Evolutionary conservation across 2,888 invertebrate genomes (phyloP), one percentile per base, ranked within the genome.

Genomic region (Nasonovia ribisnigri): DNA sequence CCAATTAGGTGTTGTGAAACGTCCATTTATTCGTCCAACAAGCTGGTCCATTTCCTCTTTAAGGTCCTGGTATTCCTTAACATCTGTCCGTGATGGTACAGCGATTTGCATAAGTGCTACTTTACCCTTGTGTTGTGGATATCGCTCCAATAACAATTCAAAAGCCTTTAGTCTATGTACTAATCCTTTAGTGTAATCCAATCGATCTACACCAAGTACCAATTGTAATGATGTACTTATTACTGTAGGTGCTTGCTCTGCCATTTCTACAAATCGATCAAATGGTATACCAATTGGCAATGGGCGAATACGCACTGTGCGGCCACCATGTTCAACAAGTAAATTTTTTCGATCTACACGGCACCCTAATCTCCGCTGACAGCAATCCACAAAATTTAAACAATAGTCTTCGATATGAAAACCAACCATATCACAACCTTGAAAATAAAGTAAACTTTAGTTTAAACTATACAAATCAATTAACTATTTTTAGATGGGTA

Each of bases 341-440:
- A 98, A 96, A 95, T 98, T 98, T 95, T 98, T 98, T 84, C 98
- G 97, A 95, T 98, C 98, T 26, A 98, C 98, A 95, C 98, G 97
- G 95, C 98, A 98, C 94, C 98, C 98, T 94, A 98, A 96, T 95
- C 97, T 97, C 95, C 98, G 97, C 96, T 98, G 98, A 95, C 98
- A 98, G 95, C 98, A 98, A 95, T 98, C 98, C 67, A 98, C 98
- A 95, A 98, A 98, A 96, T 98, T 98, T 94, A 98, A 96, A 95
- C 98, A 98, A 95, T 98, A 98, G 95, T 98, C 98, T 95, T 97
- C 97, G 95, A 98, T 98, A 95, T 98, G 98, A 95, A 98, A 98
- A 84, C 98, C 98, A 88, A 99, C 98, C 97, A 99, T 97, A 95
- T 99, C 99, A 96, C 98, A 98, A 95, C 98, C 97, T 97, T 95